Conservation (phyloP, 1,140 invertebrate species). For the Eubasilissa regina region DNA sequence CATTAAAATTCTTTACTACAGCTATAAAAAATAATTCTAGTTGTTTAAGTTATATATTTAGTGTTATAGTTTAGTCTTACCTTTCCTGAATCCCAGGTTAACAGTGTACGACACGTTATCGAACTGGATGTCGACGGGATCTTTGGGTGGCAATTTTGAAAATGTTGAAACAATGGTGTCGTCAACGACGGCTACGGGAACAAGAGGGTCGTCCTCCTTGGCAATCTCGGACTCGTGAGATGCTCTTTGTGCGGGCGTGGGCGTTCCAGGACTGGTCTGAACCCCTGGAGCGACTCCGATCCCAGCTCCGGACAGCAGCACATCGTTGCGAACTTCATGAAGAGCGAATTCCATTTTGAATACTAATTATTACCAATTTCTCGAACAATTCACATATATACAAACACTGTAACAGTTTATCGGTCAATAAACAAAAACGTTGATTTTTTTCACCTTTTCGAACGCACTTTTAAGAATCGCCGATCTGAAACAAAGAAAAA, state of each 20-base stretch:
- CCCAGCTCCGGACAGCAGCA: constrained; percentile 25
- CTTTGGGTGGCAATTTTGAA: constrained; percentile 69
- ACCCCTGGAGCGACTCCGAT: neutral
- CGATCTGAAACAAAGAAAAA: constrained; percentile 28
- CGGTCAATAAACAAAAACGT: too few relatives aligned
- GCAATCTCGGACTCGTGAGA: neutral
- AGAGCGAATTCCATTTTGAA: constrained; percentile 51
- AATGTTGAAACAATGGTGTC: constrained; percentile 59
- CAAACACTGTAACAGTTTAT: neutral
- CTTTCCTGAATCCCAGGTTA: constrained; percentile 79
- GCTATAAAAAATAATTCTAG: too few relatives aligned
- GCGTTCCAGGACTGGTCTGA: neutral
- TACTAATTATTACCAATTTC: neutral
- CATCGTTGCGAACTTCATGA: constrained; percentile 46
- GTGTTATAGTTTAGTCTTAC: constrained; percentile 66
- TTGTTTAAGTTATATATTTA: neutral
- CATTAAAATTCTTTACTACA: too few relatives aligned
- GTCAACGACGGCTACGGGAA: neutral
- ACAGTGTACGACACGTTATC: constrained; percentile 80
- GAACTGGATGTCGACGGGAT: constrained; percentile 81
- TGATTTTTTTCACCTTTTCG: too few relatives aligned
- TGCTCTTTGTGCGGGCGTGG: neutral
- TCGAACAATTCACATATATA: constrained; percentile 10
- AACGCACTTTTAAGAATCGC: neutral
- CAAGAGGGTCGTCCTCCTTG: neutral